A percentile compares a stretch with the other conserved stretches of the same genome.
Conservation (phyloP, 1,140 invertebrate species). For the Catajapyx aquilonaris region DNA sequence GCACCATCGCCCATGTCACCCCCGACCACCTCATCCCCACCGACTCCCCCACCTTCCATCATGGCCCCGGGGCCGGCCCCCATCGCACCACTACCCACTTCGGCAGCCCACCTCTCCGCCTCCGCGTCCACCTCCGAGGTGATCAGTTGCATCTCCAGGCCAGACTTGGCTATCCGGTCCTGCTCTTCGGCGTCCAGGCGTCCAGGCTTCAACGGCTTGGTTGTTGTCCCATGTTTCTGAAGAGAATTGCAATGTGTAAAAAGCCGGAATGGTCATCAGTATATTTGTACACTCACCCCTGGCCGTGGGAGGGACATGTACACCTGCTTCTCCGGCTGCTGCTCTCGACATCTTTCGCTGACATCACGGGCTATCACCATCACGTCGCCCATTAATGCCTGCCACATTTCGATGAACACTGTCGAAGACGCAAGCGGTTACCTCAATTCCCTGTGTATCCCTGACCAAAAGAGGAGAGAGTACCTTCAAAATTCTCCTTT, state of each 20-base stretch:
- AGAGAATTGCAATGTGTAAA: slow-evolving; percentile 14
- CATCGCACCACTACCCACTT: slow-evolving; percentile 31
- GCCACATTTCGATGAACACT: slow-evolving; percentile 96
- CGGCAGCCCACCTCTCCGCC: slow-evolving; percentile 79
- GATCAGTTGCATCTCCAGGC: slow-evolving; percentile 90
- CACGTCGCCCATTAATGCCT: slow-evolving; percentile 73
- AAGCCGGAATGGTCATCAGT: background rate
- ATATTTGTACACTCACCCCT: slow-evolving; percentile 70
- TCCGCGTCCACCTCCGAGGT: slow-evolving; percentile 94
- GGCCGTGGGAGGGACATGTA: slow-evolving; percentile 87
- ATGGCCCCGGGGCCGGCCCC: slow-evolving; percentile 16
- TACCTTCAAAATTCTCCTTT: slow-evolving; percentile 82
- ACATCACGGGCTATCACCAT: slow-evolving; percentile 71
- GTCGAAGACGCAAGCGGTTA: background rate
- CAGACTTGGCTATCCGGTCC: slow-evolving; percentile 91
- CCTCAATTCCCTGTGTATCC: background rate
- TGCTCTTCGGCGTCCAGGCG: slow-evolving; percentile 83
- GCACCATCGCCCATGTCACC: slow-evolving; percentile 4
- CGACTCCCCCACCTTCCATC: slow-evolving; percentile 10
- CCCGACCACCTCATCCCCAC: slow-evolving; percentile 2
- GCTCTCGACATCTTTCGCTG: slow-evolving; percentile 53
- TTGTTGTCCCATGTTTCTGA: slow-evolving; percentile 90
- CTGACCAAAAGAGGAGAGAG: too few relatives aligned
- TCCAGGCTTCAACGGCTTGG: slow-evolving; percentile 79
- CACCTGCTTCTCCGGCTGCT: slow-evolving; percentile 62